These are phyloP conservation scores for Drosophila rellima DNA, from an alignment of 2,888 invertebrate species.

Conservation along the genomic window DNA sequence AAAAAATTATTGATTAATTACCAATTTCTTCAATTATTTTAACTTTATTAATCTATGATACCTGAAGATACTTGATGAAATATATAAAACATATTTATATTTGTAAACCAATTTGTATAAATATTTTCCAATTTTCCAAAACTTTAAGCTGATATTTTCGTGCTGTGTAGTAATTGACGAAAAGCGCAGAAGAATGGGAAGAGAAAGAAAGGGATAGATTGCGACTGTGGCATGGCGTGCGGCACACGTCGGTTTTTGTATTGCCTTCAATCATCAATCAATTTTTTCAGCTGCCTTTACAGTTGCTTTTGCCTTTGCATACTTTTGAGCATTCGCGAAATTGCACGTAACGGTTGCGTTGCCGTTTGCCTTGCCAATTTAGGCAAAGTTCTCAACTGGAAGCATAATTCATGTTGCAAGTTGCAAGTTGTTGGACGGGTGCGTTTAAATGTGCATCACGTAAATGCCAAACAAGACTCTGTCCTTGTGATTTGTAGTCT, in stretches of 20 bases:
- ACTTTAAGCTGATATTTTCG: neutral
- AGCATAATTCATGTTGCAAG: slow-evolving; percentile 75
- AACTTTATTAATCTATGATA: too few species aligned
- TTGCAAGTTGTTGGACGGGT: slow-evolving; percentile 36
- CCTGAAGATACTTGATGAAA: too few species aligned
- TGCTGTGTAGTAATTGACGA: slow-evolving; percentile 33
- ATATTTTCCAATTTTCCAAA: neutral
- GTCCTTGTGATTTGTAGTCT: slow-evolving; percentile 66
- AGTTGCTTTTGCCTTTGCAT: slow-evolving; percentile 47
- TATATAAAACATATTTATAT: too few species aligned
- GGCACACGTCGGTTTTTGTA: slow-evolving; percentile 69
- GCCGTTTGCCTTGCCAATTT: slow-evolving; percentile 70
- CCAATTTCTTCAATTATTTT: neutral
- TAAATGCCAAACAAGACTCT: slow-evolving; percentile 75
- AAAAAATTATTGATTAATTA: too few species aligned
- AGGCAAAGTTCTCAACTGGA: slow-evolving; percentile 67
- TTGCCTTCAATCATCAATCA: slow-evolving; percentile 80
- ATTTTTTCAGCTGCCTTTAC: slow-evolving; percentile 65
- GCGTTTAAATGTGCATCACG: slow-evolving; percentile 78
- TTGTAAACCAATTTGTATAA: neutral
- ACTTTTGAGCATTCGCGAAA: slow-evolving; percentile 57
- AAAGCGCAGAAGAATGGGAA: neutral
- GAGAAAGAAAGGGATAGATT: slow-evolving; percentile 11
- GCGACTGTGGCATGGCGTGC: slow-evolving; percentile 41
- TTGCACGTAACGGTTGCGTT: slow-evolving; percentile 61